Conservation (phyloP, 2,888 invertebrate species). For the Agriopis marginaria region DNA sequence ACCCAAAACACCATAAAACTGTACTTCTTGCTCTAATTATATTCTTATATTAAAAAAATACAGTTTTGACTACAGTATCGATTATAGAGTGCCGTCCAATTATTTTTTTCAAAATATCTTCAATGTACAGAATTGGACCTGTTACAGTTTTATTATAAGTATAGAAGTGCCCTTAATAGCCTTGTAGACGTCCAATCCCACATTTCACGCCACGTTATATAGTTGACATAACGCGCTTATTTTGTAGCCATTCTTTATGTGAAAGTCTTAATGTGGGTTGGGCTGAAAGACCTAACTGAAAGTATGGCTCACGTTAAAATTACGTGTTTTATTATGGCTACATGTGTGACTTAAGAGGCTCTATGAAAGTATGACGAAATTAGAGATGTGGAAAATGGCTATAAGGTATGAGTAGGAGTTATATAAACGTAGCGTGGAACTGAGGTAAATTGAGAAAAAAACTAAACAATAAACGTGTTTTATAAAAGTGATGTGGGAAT, state of each 20-base stretch:
- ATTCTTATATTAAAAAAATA: too few relatives aligned
- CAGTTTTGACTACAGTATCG: too few relatives aligned
- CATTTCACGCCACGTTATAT: conserved; percentile 25
- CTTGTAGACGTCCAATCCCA: conserved; percentile 17
- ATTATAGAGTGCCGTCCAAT: too few relatives aligned
- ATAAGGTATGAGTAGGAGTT: not conserved
- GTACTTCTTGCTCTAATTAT: too few relatives aligned
- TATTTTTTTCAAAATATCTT: too few relatives aligned
- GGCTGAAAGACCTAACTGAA: conserved; percentile 14
- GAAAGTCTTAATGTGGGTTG: conserved; percentile 22
- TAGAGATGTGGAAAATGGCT: not conserved
- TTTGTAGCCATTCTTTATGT: conserved; percentile 30
- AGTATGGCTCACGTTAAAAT: conserved; percentile 12
- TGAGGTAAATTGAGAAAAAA: too few relatives aligned
- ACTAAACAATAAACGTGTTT: too few relatives aligned
- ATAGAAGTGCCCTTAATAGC: conserved; percentile 2
- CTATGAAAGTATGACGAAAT: not conserved
- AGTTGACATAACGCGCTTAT: conserved; percentile 22
- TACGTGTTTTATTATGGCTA: conserved; percentile 8
- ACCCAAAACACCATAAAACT: too few relatives aligned
- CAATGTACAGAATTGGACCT: too few relatives aligned
- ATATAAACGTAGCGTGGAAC: not conserved
- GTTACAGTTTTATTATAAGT: too few relatives aligned
- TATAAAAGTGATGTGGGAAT: too few relatives aligned
- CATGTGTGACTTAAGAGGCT: conserved; percentile 5